Evolutionary conservation across 2,888 invertebrate species (phyloP).

Genomic region (Cyclophora albipunctata): DNA sequence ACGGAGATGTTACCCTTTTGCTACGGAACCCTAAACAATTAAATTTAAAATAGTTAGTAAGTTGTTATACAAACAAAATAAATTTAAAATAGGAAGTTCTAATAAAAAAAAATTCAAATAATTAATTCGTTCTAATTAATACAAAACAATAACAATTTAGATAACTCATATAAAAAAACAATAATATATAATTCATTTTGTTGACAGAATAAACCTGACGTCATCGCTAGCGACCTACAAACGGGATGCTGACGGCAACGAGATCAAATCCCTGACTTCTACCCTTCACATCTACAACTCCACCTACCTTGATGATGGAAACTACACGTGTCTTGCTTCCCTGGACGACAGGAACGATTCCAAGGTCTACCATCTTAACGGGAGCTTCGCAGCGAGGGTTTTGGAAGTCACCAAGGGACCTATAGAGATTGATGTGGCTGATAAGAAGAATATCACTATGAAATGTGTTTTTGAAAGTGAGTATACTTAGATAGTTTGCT

Average conservation of each 20-base stretch:
- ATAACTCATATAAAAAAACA: not conserved
- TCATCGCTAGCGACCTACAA: constrained; percentile 20
- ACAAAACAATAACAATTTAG: not conserved
- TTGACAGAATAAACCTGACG: constrained; percentile 33
- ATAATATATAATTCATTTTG: not conserved
- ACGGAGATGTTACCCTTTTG: no score
- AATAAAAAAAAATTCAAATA: no score
- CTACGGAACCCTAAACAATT: no score
- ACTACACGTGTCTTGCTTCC: constrained; percentile 47
- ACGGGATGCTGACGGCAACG: constrained; percentile 38
- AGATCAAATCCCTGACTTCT: constrained; percentile 31
- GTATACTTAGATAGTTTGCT: constrained; percentile 10
- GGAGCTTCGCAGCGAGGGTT: constrained; percentile 40
- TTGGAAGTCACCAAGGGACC: constrained; percentile 33
- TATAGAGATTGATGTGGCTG: constrained; percentile 32
- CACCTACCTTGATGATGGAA: constrained; percentile 41
- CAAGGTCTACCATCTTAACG: constrained; percentile 28
- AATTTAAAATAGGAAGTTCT: no score
- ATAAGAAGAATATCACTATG: constrained; percentile 33
- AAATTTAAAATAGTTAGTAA: no score
- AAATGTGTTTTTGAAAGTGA: constrained; percentile 60
- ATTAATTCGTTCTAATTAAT: no score
- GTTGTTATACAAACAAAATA: no score
- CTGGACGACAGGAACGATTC: constrained; percentile 21
- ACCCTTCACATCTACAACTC: constrained; percentile 40